Percentiles rank a stretch among this genome's conserved stretches.
phyloP scores from a whole-genome alignment of 2,113 vertebrate genomes.

The Phylloscopus trochiloides region DNA sequence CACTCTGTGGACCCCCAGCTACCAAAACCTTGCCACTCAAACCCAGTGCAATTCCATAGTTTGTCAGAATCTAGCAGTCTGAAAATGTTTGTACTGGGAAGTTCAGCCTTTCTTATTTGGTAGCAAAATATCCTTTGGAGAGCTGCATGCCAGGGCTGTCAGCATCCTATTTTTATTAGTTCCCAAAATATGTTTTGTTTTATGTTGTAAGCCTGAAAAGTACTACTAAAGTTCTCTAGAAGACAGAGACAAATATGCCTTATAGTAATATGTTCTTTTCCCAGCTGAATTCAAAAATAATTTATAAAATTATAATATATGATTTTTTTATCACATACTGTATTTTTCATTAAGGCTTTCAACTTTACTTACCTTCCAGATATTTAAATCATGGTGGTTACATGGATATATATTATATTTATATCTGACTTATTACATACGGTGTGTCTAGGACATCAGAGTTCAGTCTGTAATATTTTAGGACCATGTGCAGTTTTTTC shows the following conservation, averaged over 20 bases:
- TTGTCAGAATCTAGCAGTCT: background rate
- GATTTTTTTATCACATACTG: background rate
- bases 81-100: background rate
- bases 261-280: background rate
- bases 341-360: background rate
- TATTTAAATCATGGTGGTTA: background rate
- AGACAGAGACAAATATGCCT: background rate
- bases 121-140: background rate
- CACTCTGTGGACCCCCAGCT: background rate
- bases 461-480: background rate
- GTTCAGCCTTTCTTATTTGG: background rate
- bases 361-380: background rate
- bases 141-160: background rate
- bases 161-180: background rate
- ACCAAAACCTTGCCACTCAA: background rate
- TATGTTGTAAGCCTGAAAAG: background rate
- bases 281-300: background rate
- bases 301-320: background rate
- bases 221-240: background rate
- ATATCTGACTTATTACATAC: background rate
- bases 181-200: background rate
- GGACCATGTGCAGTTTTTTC: background rate
- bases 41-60: background rate
- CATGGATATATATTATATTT: background rate
- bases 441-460: background rate